Conservation (phyloP, 2,888 invertebrate species). For the Hypomecis punctinalis region DNA sequence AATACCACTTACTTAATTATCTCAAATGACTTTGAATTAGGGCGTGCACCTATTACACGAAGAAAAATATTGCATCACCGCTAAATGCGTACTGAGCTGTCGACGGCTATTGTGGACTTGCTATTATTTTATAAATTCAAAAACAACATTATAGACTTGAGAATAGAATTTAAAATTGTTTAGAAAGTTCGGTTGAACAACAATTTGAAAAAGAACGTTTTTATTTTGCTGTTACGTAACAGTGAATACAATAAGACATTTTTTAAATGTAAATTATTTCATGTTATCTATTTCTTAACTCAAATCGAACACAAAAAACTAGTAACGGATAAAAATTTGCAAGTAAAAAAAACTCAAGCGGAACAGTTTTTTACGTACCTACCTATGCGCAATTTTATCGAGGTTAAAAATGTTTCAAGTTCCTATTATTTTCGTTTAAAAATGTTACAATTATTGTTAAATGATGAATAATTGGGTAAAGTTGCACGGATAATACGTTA, state of each 20-base stretch:
- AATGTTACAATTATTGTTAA: not conserved
- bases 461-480: not conserved
- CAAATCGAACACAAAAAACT: not conserved
- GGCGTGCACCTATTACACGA: constrained; percentile 10
- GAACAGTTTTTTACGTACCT: constrained; percentile 13
- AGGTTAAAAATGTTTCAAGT: constrained; percentile 14
- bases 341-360: constrained; percentile 2
- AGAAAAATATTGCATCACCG: constrained; percentile 30
- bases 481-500: no score
- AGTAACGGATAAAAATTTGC: not conserved
- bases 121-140: not conserved
- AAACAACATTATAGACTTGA: no score
- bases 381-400: constrained; percentile 11
- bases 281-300: no score
- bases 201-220: no score
- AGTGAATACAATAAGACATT: not conserved
- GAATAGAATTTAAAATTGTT: no score
- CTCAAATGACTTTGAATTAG: not conserved
- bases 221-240: not conserved
- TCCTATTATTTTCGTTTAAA: not conserved
- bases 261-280: no score
- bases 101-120: not conserved
- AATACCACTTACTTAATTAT: not conserved
- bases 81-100: constrained; percentile 11
- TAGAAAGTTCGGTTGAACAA: no score